These are phyloP conservation scores for Pachypsylla venusta DNA, from an alignment of 1,140 invertebrate species.

Conservation along the genomic window DNA sequence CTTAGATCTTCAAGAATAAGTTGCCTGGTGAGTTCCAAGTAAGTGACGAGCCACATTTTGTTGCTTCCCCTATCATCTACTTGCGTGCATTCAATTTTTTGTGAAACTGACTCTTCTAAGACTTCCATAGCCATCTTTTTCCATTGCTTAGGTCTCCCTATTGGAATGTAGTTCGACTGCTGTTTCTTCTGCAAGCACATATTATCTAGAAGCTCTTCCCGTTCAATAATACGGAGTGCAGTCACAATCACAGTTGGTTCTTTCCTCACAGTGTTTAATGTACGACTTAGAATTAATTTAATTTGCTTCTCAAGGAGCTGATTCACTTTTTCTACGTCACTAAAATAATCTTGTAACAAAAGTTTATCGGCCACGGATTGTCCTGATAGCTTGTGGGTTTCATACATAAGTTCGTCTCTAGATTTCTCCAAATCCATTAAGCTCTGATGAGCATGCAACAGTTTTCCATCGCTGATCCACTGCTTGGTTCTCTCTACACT, in stretches of 20 bases:
- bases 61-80: slow-evolving; percentile 80
- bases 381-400: slow-evolving; percentile 85
- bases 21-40: slow-evolving; percentile 41
- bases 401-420: slow-evolving; percentile 85
- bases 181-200: slow-evolving; percentile 59
- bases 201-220: slow-evolving; percentile 84
- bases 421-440: slow-evolving; percentile 92
- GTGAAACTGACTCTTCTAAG: slow-evolving; percentile 65
- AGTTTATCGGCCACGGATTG: slow-evolving; percentile 78
- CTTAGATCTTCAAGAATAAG: slow-evolving; percentile 80
- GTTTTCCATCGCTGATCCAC: slow-evolving; percentile 87
- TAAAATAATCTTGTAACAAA: slow-evolving; percentile 88
- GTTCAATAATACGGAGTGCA: slow-evolving; percentile 85
- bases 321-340: slow-evolving; percentile 83
- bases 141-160: slow-evolving; percentile 87
- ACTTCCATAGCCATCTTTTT: slow-evolving; percentile 70
- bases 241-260: slow-evolving; percentile 94
- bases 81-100: slow-evolving; percentile 76
- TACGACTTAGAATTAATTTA: slow-evolving; percentile 71
- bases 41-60: slow-evolving; percentile 88
- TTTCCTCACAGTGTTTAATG: slow-evolving; percentile 83
- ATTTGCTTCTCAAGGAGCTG: slow-evolving; percentile 83
- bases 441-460: slow-evolving; percentile 67
- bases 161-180: slow-evolving; percentile 76
- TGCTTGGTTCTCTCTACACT: slow-evolving; percentile 88